A percentile compares a stretch with the other conserved stretches of the same genome.
Evolutionary conservation across 1,140 invertebrate genomes (phyloP).

Genomic region (Bathynomus jamesi): DNA sequence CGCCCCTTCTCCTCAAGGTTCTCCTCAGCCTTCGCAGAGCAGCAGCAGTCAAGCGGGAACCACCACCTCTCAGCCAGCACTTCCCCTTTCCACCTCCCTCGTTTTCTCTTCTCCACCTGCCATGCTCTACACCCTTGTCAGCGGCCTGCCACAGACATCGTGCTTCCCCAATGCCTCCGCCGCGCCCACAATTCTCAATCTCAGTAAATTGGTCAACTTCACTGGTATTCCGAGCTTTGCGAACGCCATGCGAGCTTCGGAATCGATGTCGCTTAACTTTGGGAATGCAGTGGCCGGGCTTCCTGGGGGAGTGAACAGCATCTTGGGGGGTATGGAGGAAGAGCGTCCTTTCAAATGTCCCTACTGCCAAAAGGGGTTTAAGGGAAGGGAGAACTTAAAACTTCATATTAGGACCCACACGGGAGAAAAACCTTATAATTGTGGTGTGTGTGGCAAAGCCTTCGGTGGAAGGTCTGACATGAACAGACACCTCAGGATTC

Average conservation of each 20-base stretch:
- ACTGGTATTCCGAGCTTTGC: neutral
- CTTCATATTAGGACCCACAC: constrained; percentile 81
- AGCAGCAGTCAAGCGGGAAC: constrained; percentile 6
- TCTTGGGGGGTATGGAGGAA: constrained; percentile 14
- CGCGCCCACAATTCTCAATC: constrained; percentile 12
- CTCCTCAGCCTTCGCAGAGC: constrained; percentile 28
- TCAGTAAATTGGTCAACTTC: neutral
- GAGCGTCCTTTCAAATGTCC: constrained; percentile 65
- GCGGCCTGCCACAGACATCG: constrained; percentile 30
- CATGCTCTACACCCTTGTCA: constrained; percentile 17
- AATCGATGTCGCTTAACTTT: neutral
- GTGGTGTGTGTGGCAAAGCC: constrained; percentile 72
- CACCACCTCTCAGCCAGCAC: constrained; percentile 25
- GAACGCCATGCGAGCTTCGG: neutral
- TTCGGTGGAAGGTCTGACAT: constrained; percentile 80
- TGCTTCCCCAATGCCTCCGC: constrained; percentile 18
- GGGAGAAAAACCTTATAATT: constrained; percentile 61
- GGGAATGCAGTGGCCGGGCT: neutral
- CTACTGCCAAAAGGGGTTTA: constrained; percentile 79
- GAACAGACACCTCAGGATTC: constrained; percentile 73
- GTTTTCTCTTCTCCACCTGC: constrained; percentile 28
- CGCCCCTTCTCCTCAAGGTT: constrained; percentile 30
- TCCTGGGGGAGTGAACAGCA: neutral
- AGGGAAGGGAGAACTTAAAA: constrained; percentile 79
- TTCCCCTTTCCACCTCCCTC: constrained; percentile 25